Evolutionary conservation across 2,888 invertebrate species (phyloP).

Genomic region (Lacanobia wlatinum): DNA sequence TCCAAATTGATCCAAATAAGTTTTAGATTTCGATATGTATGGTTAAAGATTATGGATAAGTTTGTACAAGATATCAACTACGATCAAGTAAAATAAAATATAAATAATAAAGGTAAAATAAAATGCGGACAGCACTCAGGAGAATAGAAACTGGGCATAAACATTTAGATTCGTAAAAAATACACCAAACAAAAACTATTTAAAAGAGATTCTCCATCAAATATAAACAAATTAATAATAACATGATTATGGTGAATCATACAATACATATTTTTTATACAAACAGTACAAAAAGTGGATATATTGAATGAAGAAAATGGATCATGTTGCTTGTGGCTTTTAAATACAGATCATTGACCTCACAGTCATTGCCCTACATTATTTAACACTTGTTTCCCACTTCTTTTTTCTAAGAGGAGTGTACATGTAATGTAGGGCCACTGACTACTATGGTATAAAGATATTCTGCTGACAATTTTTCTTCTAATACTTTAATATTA

Average conservation of each 20-base stretch:
- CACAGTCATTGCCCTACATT: neutral
- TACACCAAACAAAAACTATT: constrained; percentile 4
- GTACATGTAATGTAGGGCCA: neutral
- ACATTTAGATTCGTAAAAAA: constrained; percentile 27
- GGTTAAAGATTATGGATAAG: constrained; percentile 17
- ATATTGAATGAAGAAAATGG: constrained; percentile 19
- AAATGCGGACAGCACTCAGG: constrained; percentile 74
- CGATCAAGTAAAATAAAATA: constrained; percentile 10
- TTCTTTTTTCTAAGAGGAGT: neutral
- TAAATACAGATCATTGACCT: neutral
- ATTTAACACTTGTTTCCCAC: neutral
- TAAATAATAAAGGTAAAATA: constrained; percentile 55
- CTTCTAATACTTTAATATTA: neutral
- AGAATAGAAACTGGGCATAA: constrained; percentile 27
- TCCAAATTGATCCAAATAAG: constrained; percentile 47
- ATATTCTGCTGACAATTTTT: neutral
- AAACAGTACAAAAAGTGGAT: constrained; percentile 36
- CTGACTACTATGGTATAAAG: constrained; percentile 1
- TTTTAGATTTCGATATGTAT: constrained; percentile 63
- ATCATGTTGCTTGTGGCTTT: constrained; percentile 9
- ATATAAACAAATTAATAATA: constrained; percentile 29
- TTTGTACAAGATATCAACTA: constrained; percentile 39
- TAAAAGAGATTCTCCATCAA: constrained; percentile 11
- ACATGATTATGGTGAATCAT: constrained; percentile 35
- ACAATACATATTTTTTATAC: constrained; percentile 24